Evolutionary conservation across 2,888 invertebrate genomes (phyloP), one percentile per base, ranked within the genome.

Genomic region (Agonopterix subpropinquella): DNA sequence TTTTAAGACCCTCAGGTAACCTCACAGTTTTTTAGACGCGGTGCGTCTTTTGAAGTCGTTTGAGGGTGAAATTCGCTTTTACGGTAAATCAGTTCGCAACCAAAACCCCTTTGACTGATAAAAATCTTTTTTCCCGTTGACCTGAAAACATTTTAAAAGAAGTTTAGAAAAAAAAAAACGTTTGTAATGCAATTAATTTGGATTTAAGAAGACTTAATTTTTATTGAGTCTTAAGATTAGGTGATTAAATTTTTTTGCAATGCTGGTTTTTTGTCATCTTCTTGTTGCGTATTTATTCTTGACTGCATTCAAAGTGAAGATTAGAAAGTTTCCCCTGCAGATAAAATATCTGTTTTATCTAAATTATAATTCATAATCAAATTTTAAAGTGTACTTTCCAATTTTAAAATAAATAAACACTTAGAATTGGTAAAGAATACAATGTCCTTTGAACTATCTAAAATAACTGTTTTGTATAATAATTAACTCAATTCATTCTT

Each of bases 41-140:
- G 57, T 57, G 53, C 51, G 60, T 60, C 62, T 64, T 65, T 76
- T 69, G 59, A 65, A 67, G 64, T 60, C 64, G 59, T 66, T 64
- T 66, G 70, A 68, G 75, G 77, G 75, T 70, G 70, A 69, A 76
- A 77, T 75, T 76, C 73, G 75, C 74, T 80, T 80, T 80, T 67
- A 80, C 77, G 75, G 67, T 78, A 81, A 81, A 81, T 81, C 71
- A 67, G 66, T 60, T 65, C 56, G 67, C 56, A 50, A 52, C 64
- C 71, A 66, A 67, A 69, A 77, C 67, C 67, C 71, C 70, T 77
- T 81, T 77, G 73, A 74, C 74, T 70, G 69, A 65, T 50, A 69
- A 75, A 73, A 70, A 65, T 68, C 66, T 70, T 69, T 61, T 65
- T 67, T 66, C 59, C 60, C 63, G 55, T 66, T 71, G 68, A 67